phyloP scores from a whole-genome alignment of 2,888 invertebrate genomes.

The Epistrophe grossulariae region DNA sequence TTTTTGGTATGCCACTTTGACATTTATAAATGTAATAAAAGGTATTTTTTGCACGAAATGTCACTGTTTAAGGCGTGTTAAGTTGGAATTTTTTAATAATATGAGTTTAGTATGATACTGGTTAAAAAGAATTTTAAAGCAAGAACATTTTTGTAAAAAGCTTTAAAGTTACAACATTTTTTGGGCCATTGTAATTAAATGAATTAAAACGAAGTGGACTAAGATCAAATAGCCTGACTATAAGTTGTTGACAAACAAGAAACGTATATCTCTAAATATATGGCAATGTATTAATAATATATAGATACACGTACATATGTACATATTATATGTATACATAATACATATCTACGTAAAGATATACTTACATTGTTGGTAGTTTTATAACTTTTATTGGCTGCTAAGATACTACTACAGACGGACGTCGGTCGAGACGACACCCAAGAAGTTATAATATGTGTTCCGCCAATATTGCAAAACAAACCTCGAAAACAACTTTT shows the following conservation, averaged over 20 bases:
- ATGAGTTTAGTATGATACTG: no score
- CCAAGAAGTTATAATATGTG: slow-evolving; percentile 45
- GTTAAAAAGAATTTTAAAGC: no score
- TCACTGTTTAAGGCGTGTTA: no score
- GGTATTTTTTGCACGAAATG: no score
- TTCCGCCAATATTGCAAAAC: slow-evolving; percentile 62
- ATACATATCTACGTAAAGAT: neutral
- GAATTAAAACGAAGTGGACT: slow-evolving; percentile 9
- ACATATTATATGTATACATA: neutral
- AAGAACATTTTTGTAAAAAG: no score
- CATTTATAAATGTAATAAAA: no score
- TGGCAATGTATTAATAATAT: neutral
- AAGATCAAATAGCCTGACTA: slow-evolving; percentile 2
- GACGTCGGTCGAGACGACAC: slow-evolving; percentile 38
- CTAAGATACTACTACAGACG: neutral
- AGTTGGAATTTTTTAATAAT: no score
- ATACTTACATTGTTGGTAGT: neutral
- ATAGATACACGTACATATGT: neutral
- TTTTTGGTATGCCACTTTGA: no score
- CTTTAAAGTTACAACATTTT: no score
- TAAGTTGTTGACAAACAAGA: slow-evolving; percentile 58
- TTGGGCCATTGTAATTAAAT: no score
- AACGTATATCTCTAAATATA: neutral
- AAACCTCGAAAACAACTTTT: slow-evolving; percentile 59
- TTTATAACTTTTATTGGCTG: slow-evolving; percentile 31